phyloP scores from a whole-genome alignment of 2,888 invertebrate genomes.

The Diaperis boleti region DNA sequence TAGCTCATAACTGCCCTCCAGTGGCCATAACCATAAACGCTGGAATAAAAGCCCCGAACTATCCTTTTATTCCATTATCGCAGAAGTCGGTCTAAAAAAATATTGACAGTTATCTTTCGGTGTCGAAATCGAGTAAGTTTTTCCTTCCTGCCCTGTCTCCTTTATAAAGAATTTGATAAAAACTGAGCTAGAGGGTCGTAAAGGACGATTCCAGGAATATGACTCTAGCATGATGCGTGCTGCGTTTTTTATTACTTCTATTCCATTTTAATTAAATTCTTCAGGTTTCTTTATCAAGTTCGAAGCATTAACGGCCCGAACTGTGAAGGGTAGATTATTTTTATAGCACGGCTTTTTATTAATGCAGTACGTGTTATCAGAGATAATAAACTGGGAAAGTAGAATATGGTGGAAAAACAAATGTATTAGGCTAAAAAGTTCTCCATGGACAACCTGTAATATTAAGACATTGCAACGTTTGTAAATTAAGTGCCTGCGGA shows the following conservation, averaged over 20 bases:
- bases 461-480: background rate
- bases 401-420: constrained; percentile 5
- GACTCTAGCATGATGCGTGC: constrained; percentile 28
- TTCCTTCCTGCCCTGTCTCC: background rate
- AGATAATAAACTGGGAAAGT: constrained; percentile 13
- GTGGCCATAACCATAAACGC: constrained; percentile 47
- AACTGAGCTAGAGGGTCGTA: constrained; percentile 31
- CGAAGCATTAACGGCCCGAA: constrained; percentile 9
- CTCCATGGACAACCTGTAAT: too few relatives aligned
- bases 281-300: constrained; percentile 22
- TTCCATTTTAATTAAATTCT: constrained; percentile 31
- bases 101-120: constrained; percentile 39
- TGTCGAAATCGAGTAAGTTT: constrained; percentile 5
- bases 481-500: background rate
- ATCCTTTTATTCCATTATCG: constrained; percentile 46
- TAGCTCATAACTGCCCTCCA: constrained; percentile 44
- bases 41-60: constrained; percentile 40
- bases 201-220: constrained; percentile 30
- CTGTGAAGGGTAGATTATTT: constrained; percentile 25
- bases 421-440: too few relatives aligned
- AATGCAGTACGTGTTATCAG: constrained; percentile 3
- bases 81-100: constrained; percentile 30
- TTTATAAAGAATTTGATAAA: constrained; percentile 29
- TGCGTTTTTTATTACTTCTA: constrained; percentile 29
- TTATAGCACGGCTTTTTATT: constrained; percentile 23